Percentiles rank a stretch among this genome's conserved stretches.
Conservation (phyloP, 2,888 invertebrate species). For the Creontiades dilutus region DNA sequence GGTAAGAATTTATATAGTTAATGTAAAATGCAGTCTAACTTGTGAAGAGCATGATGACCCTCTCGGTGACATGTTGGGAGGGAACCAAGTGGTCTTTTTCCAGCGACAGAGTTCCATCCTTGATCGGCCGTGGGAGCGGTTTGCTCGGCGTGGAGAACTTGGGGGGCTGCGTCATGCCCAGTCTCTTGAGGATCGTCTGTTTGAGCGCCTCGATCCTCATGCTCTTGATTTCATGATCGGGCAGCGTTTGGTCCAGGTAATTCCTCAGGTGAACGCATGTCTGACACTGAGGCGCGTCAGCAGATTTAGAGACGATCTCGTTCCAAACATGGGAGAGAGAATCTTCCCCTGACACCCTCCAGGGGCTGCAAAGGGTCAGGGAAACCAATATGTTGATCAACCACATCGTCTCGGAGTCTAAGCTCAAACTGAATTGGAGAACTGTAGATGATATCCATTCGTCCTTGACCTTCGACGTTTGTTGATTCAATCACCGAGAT, state of each 20-base stretch:
- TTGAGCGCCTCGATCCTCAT: conserved; percentile 90
- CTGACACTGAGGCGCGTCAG: conserved; percentile 65
- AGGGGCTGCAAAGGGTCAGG: background rate
- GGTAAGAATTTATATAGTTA: background rate
- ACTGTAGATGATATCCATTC: background rate
- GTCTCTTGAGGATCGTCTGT: conserved; percentile 89
- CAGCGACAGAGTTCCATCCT: conserved; percentile 57
- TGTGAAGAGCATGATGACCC: conserved; percentile 66
- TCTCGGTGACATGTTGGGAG: conserved; percentile 40
- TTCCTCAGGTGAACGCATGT: conserved; percentile 68
- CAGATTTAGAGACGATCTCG: conserved; percentile 67
- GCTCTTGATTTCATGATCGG: conserved; percentile 81
- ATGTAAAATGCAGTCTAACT: conserved; percentile 25
- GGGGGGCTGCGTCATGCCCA: conserved; percentile 86
- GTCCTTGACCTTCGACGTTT: conserved; percentile 63
- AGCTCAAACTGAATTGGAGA: conserved; percentile 10
- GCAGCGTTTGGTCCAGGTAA: conserved; percentile 56
- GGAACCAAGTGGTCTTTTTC: conserved; percentile 53
- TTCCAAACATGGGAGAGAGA: conserved; percentile 65
- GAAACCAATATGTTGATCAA: background rate
- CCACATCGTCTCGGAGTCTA: conserved; percentile 17
- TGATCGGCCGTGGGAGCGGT: conserved; percentile 85
- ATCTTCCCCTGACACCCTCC: background rate
- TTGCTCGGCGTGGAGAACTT: conserved; percentile 82
- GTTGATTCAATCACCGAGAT: conserved; percentile 60